Percentiles rank a stretch among this genome's conserved stretches.
These are phyloP conservation scores for Oppia nitens DNA, from an alignment of 1,140 invertebrate genomes.

Conservation along the genomic window DNA sequence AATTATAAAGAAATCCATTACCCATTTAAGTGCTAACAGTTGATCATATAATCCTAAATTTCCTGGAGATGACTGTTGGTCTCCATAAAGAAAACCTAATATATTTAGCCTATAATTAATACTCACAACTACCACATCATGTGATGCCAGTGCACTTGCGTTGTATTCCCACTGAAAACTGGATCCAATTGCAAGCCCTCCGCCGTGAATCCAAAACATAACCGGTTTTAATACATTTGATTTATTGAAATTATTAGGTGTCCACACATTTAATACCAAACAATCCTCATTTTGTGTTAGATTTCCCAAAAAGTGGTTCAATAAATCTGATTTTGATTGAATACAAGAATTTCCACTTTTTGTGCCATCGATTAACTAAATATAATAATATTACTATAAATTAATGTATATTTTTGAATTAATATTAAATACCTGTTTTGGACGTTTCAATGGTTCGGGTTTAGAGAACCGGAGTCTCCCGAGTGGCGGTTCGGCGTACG, in stretches of 20 bases:
- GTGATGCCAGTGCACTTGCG: slow-evolving; percentile 62
- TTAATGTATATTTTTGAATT: no score
- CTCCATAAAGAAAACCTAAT: slow-evolving; percentile 81
- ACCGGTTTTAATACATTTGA: no score
- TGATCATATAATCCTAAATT: slow-evolving; percentile 90
- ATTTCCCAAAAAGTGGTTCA: background rate
- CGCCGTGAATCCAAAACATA: no score
- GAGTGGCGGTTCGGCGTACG: no score
- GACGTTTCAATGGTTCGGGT: no score
- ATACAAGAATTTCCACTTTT: no score
- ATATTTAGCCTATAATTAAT: slow-evolving; percentile 90
- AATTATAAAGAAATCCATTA: no score
- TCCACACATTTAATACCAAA: slow-evolving; percentile 30
- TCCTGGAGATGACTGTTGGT: slow-evolving; percentile 65
- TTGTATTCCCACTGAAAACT: slow-evolving; percentile 25
- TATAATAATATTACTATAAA: no score
- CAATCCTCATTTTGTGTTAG: slow-evolving; percentile 37
- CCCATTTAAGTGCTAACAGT: slow-evolving; percentile 79
- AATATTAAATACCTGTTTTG: no score
- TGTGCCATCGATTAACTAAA: no score
- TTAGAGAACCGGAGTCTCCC: no score
- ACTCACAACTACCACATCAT: slow-evolving; percentile 81
- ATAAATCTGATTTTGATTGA: no score
- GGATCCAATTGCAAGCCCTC: slow-evolving; percentile 7
- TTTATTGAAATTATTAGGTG: slow-evolving; percentile 14